A percentile compares a stretch with the other conserved stretches of the same genome.
phyloP scores from a whole-genome alignment of 1,140 invertebrate genomes.

The Stegodyphus mimosarum region DNA sequence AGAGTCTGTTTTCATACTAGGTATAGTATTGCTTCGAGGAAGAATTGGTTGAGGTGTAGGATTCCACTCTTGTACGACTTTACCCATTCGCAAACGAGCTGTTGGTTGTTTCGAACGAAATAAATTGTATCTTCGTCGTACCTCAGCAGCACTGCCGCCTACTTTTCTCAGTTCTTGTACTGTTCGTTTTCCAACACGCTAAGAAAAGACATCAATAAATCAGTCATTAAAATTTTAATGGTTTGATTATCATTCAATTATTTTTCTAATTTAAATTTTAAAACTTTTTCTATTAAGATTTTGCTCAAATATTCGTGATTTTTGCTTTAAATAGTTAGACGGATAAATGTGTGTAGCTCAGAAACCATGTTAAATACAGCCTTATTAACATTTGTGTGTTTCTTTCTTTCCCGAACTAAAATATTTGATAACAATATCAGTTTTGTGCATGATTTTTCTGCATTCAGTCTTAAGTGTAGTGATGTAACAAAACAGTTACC shows the following conservation, averaged over 20 bases:
- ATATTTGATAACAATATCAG: too few relatives aligned
- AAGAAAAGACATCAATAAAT: constrained; percentile 62
- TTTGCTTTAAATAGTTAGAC: not conserved
- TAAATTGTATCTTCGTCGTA: constrained; percentile 32
- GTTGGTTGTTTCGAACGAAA: constrained; percentile 43
- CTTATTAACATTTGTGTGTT: too few relatives aligned
- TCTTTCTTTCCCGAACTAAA: too few relatives aligned
- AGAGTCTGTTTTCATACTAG: not conserved
- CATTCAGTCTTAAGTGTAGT: too few relatives aligned
- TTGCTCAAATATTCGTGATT: not conserved
- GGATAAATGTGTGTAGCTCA: too few relatives aligned
- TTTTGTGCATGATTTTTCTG: too few relatives aligned
- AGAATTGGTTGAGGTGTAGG: not conserved
- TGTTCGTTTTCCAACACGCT: constrained; percentile 81
- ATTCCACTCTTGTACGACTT: constrained; percentile 37
- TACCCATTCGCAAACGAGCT: constrained; percentile 34
- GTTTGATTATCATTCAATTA: not conserved
- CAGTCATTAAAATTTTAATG: not conserved
- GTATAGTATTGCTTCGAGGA: not conserved
- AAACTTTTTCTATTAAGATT: not conserved
- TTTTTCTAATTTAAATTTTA: not conserved
- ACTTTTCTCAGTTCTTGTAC: constrained; percentile 42
- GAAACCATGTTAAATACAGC: too few relatives aligned
- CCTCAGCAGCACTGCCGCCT: constrained; percentile 44
- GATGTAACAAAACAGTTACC: too few relatives aligned